Base-by-base conservation (phyloP, 1,140 invertebrate genomes). In the Drosophila pseudoananassae region DNA sequence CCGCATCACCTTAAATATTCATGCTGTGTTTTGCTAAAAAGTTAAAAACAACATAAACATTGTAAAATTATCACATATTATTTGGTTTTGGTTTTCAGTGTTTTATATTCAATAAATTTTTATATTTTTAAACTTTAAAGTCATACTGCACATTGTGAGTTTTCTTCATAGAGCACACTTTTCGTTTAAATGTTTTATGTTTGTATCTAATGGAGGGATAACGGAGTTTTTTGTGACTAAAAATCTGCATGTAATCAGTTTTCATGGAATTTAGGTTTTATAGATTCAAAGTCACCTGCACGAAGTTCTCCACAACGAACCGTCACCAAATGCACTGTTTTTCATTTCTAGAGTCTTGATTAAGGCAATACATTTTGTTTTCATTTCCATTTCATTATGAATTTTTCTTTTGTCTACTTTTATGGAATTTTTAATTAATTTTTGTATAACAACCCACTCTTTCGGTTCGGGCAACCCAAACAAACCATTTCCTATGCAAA, bases 21-120 rank as follows among this genome's bases (percentile, higher is more conserved):
- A 91, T 70, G 82, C 89, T 90, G 89, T 91, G 89, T 91, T 90
- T 91, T 89, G 89, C 89, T 78, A 64, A 65, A 68, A 64, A 54
- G 76, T 66, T 31, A 5, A 59, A 29, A 55, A 46, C 12, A 70
- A 38, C 65, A 68, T 47, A 27, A 36, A n/a, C 25, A 55, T 38
- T 71, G 27, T 58, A 65, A 38, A 20, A 33, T 56, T 3, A 23
- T 20, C 17, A 40, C 45, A 40, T 63, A 12, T 36, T 38, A 15
- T 69, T 70, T 77, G 57, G 74, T 79, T 66, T 79, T 60, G 57
- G 63, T 57, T 46, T 70, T 50, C 72, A 51, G 43, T 52, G 69
- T 76, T 58, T 56, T 72, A 9, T 25, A 10, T 64, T 25, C 2
- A 3, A 20, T 20, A 46, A 43, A 7, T 53, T 53, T 40, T 17